Conservation (phyloP, 2,797 vertebrate genomes). For the Eospalax fontanierii region DNA sequence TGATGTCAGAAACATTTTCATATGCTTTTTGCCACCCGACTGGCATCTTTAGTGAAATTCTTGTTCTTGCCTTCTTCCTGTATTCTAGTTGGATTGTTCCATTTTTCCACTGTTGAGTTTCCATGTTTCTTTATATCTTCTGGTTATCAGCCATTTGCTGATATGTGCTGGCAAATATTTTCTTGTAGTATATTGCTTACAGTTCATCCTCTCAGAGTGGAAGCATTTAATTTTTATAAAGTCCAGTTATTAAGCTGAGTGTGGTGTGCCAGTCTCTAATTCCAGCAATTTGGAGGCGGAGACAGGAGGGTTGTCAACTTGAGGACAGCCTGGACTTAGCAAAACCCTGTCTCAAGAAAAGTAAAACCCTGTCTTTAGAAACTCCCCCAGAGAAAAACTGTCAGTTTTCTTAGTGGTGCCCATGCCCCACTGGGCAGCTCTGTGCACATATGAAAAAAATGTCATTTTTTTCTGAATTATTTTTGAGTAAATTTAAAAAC, state of each 20-base stretch:
- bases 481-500: neutral
- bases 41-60: neutral
- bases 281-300: neutral
- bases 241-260: neutral
- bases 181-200: neutral
- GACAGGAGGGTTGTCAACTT: neutral
- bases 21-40: neutral
- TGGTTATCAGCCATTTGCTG: neutral
- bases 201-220: neutral
- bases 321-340: neutral
- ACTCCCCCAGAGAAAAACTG: no score
- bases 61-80: neutral
- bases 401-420: no score
- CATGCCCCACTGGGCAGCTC: neutral
- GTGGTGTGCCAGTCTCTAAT: neutral
- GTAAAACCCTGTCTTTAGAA: no score
- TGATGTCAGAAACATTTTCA: neutral
- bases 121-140: neutral
- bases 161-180: neutral
- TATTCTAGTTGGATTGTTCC: no score
- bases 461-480: neutral
- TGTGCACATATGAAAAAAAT: neutral
- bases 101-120: neutral
- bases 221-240: conserved; percentile 17
- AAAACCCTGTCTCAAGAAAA: neutral